Conservation (phyloP, 2,797 vertebrate species). For the Enteromius afrohamiltoni region DNA sequence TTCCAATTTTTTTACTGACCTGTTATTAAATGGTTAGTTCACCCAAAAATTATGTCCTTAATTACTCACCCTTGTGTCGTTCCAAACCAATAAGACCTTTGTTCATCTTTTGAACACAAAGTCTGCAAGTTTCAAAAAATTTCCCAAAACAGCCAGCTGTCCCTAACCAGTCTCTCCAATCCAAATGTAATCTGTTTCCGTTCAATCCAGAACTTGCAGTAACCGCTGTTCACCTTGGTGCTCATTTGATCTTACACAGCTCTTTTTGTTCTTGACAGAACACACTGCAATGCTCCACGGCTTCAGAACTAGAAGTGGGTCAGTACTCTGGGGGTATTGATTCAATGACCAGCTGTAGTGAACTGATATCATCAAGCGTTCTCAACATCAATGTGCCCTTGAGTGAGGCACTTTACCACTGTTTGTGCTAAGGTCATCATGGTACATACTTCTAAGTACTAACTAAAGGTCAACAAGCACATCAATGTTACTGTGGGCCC, state of each 20-base stretch:
- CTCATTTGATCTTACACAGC: conserved; percentile 26
- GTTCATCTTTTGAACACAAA: not conserved
- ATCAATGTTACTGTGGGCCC: not conserved
- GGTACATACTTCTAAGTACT: conserved; percentile 12
- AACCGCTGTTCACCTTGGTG: not conserved
- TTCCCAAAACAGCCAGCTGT: not conserved
- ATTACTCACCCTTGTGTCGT: too few relatives aligned
- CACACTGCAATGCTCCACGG: conserved; percentile 1
- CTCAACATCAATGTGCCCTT: conserved; percentile 11
- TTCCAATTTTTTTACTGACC: too few relatives aligned
- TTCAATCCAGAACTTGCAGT: not conserved
- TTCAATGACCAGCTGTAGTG: conserved; percentile 15
- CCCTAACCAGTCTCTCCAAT: conserved; percentile 6
- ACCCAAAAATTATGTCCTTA: too few relatives aligned
- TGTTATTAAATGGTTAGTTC: not conserved
- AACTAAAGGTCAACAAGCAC: conserved; percentile 24
- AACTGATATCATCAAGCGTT: conserved; percentile 21
- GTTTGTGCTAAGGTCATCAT: conserved; percentile 9
- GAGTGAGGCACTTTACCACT: conserved; percentile 13
- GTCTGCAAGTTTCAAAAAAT: too few relatives aligned
- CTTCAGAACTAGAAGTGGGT: conserved; percentile 34
- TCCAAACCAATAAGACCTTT: too few relatives aligned
- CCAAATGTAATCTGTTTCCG: not conserved
- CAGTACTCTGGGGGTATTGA: conserved; percentile 42
- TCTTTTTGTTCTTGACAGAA: conserved; percentile 37